phyloP scores from a whole-genome alignment of 2,888 invertebrate species.

The Drosophila sordidula region DNA sequence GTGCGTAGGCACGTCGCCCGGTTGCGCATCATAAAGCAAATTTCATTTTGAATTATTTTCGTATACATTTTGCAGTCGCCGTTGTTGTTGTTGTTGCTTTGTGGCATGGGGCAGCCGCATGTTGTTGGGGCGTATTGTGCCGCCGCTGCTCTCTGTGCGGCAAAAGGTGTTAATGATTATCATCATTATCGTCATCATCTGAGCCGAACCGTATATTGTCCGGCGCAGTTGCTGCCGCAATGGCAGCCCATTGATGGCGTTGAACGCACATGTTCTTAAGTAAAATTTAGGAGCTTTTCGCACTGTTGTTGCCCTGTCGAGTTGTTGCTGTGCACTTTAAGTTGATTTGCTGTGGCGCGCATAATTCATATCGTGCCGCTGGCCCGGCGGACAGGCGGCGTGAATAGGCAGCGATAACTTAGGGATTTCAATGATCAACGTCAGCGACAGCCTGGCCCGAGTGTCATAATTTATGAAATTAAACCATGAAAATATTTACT shows the following conservation, averaged over 20 bases:
- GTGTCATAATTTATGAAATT: slow-evolving; percentile 79
- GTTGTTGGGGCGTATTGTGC: slow-evolving; percentile 65
- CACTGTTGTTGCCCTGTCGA: slow-evolving; percentile 65
- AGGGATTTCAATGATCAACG: slow-evolving; percentile 84
- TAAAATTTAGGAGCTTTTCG: slow-evolving; percentile 83
- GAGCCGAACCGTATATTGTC: slow-evolving; percentile 7
- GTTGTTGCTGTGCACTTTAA: slow-evolving; percentile 66
- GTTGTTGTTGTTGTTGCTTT: slow-evolving; percentile 20
- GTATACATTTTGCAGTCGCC: slow-evolving; percentile 60
- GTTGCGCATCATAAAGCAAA: slow-evolving; percentile 85
- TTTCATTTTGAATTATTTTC: slow-evolving; percentile 85
- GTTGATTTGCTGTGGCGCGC: slow-evolving; percentile 82
- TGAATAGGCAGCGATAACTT: slow-evolving; percentile 81
- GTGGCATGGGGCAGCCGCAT: slow-evolving; percentile 37
- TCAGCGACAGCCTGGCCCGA: slow-evolving; percentile 64
- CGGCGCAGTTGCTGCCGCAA: slow-evolving; percentile 22
- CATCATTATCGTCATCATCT: slow-evolving; percentile 77
- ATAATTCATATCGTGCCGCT: slow-evolving; percentile 76
- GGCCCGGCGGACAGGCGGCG: slow-evolving; percentile 28
- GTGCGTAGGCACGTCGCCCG: slow-evolving; percentile 68
- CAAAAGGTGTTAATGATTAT: slow-evolving; percentile 83
- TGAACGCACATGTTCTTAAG: slow-evolving; percentile 80
- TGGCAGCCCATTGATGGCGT: slow-evolving; percentile 78
- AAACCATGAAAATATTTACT: slow-evolving; percentile 80
- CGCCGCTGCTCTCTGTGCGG: slow-evolving; percentile 64